Percentiles rank a stretch among this genome's conserved stretches.
These are phyloP conservation scores for Premnoplex brunnescens DNA, from an alignment of 2,797 vertebrate genomes.

Conservation along the genomic window DNA sequence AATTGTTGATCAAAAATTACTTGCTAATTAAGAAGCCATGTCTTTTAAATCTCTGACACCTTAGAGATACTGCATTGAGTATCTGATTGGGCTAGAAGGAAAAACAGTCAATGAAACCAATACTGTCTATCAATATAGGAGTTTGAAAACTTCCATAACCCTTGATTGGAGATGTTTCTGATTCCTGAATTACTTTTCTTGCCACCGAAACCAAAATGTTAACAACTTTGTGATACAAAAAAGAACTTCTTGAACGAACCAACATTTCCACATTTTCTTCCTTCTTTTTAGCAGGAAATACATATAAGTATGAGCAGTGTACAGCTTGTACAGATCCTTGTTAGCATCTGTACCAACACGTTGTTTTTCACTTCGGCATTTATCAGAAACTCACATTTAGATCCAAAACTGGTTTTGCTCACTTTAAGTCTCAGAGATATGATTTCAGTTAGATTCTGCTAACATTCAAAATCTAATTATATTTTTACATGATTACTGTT, in stretches of 20 bases:
- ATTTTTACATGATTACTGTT: background rate
- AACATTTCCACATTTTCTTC: background rate
- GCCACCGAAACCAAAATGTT: background rate
- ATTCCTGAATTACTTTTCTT: background rate
- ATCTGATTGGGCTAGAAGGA: background rate
- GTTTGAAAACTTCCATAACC: background rate
- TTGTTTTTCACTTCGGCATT: background rate
- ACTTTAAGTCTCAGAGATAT: background rate
- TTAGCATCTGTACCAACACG: background rate
- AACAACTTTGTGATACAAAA: background rate
- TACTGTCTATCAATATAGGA: background rate
- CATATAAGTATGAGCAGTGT: rapidly evolving
- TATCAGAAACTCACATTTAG: background rate
- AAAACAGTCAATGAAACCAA: background rate
- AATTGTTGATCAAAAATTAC: background rate
- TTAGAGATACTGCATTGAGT: background rate
- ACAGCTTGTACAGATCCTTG: background rate
- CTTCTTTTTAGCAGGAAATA: background rate
- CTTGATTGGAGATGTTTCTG: background rate
- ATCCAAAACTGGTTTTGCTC: background rate
- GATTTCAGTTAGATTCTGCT: background rate
- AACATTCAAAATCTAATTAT: background rate
- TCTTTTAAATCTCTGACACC: background rate
- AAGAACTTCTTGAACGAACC: background rate
- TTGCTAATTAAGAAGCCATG: background rate